phyloP scores from a whole-genome alignment of 2,113 vertebrate genomes.

The Sander vitreus region DNA sequence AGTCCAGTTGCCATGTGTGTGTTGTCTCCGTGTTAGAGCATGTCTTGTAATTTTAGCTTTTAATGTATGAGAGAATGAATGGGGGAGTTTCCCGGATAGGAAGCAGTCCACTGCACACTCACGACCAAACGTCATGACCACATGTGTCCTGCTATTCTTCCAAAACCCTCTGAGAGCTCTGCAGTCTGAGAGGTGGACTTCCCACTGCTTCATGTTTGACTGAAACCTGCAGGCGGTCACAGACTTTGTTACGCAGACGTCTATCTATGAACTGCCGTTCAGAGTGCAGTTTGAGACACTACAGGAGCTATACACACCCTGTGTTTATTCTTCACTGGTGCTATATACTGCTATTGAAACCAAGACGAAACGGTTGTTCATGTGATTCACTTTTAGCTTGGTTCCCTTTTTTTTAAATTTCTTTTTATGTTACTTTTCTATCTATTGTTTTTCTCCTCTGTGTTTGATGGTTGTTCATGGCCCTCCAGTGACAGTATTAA shows the following conservation, averaged over 20 bases:
- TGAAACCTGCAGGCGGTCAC: conserved; percentile 17
- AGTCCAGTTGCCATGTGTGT: not conserved
- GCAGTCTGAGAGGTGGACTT: conserved; percentile 25
- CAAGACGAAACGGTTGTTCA: not conserved
- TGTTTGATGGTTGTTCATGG: not conserved
- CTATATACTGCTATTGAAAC: not conserved
- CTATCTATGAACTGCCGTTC: conserved; percentile 27
- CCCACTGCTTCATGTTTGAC: conserved; percentile 29
- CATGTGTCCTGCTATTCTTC: conserved; percentile 78
- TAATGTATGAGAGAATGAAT: too few species aligned
- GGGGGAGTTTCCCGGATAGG: too few species aligned
- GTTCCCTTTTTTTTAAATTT: not conserved
- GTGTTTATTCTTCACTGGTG: not conserved
- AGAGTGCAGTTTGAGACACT: conserved; percentile 12
- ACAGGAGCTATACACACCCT: conserved; percentile 16
- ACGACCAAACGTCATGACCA: conserved; percentile 1
- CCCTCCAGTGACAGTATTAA: not conserved
- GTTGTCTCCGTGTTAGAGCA: not conserved
- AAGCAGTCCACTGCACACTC: too few species aligned
- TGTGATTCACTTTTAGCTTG: not conserved
- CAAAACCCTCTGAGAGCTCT: conserved; percentile 35
- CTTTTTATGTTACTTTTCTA: not conserved
- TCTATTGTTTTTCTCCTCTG: too few species aligned
- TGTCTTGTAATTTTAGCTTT: too few species aligned
- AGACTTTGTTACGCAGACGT: conserved; percentile 45